Conservation (phyloP, 2,797 vertebrate species). For the Merluccius polli region DNA sequence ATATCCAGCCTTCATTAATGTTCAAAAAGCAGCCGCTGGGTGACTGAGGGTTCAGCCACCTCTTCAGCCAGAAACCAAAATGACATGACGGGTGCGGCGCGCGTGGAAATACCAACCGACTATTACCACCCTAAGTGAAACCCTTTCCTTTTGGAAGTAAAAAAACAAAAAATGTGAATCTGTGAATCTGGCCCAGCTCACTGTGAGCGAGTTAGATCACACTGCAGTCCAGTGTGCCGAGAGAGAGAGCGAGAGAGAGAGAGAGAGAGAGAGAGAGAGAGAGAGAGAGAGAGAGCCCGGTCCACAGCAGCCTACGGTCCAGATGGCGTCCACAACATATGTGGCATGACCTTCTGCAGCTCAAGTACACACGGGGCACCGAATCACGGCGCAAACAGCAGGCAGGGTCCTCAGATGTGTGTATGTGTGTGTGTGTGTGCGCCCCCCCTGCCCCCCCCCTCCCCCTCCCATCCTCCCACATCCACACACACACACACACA, state of each 20-base stretch:
- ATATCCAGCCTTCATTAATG: too few relatives aligned
- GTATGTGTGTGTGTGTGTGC: conserved; percentile 28
- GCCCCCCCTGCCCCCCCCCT: not conserved
- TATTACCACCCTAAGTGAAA: too few relatives aligned
- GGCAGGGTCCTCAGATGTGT: conserved; percentile 76
- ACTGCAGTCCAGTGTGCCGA: too few relatives aligned
- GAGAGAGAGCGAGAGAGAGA: conserved; percentile 30
- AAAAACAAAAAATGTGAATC: conserved; percentile 14
- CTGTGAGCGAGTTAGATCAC: too few relatives aligned
- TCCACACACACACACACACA: not conserved
- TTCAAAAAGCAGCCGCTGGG: too few relatives aligned
- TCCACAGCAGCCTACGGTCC: conserved; percentile 38
- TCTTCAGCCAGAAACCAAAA: too few relatives aligned
- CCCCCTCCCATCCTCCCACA: not conserved
- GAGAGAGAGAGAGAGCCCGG: not conserved
- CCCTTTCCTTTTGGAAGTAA: conserved; percentile 8
- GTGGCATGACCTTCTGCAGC: conserved; percentile 73
- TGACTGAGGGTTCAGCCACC: too few relatives aligned
- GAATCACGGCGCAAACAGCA: conserved; percentile 60
- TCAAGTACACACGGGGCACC: conserved; percentile 49
- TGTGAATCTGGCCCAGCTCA: too few relatives aligned
- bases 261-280: conserved; percentile 14
- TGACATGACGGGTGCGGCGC: too few relatives aligned
- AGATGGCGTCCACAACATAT: conserved; percentile 68
- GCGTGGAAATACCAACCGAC: too few relatives aligned